phyloP scores from a whole-genome alignment of 2,888 invertebrate species.

The Hirudinaria manillensis region DNA sequence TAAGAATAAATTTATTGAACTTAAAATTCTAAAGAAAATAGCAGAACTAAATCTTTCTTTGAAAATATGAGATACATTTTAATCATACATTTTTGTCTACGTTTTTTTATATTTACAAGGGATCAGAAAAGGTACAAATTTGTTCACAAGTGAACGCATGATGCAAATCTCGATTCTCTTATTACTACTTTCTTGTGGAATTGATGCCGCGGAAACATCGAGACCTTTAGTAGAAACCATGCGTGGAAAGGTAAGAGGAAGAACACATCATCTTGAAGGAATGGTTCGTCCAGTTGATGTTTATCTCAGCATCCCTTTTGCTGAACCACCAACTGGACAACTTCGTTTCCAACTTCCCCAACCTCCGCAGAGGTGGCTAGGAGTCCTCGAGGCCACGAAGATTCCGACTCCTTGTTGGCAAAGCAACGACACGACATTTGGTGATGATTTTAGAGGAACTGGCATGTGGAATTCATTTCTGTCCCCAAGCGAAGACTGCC shows the following conservation, averaged over 20 bases:
- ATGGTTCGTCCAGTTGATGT: slow-evolving; percentile 42
- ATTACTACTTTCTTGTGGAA: no score
- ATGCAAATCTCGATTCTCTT: no score
- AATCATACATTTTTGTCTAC: no score
- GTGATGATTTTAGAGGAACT: slow-evolving; percentile 31
- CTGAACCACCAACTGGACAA: slow-evolving; percentile 62
- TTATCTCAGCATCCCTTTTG: slow-evolving; percentile 53
- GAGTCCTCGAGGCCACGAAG: slow-evolving; percentile 67
- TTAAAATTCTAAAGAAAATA: no score
- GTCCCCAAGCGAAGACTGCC: slow-evolving; percentile 74
- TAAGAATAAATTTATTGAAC: no score
- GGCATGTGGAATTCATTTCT: slow-evolving; percentile 37
- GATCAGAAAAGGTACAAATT: no score
- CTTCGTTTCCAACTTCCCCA: slow-evolving; percentile 48
- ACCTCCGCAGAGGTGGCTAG: slow-evolving; percentile 46
- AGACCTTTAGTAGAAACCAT: not conserved
- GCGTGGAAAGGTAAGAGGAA: slow-evolving; percentile 21
- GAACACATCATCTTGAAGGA: slow-evolving; percentile 20
- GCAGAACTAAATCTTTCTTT: no score
- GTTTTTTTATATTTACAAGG: no score
- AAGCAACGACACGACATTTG: slow-evolving; percentile 35
- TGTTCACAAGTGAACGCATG: no score
- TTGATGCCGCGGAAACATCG: no score
- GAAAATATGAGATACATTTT: no score
- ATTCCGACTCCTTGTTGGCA: slow-evolving; percentile 39